phyloP scores from a whole-genome alignment of 2,113 vertebrate species.

The Trinectes maculatus region DNA sequence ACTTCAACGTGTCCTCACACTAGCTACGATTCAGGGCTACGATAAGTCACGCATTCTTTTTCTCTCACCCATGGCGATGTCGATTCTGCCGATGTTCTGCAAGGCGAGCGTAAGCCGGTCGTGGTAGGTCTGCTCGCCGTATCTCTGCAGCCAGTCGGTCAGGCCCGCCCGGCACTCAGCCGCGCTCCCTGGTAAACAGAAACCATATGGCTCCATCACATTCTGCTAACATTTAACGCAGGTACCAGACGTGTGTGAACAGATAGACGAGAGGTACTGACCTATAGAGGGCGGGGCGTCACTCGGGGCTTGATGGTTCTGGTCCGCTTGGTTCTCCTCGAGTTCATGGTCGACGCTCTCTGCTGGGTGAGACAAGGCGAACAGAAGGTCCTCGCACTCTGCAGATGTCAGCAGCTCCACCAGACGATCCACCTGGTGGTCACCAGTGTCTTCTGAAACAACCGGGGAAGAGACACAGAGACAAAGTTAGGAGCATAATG shows the following conservation, averaged over 20 bases:
- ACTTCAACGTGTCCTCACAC: constrained; percentile 1
- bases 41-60: not conserved
- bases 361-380: constrained; percentile 68
- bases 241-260: not conserved
- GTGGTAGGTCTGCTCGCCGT: constrained; percentile 72
- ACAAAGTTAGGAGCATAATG: constrained; percentile 27
- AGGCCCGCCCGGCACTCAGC: constrained; percentile 65
- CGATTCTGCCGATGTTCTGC: constrained; percentile 77
- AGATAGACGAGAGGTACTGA: constrained; percentile 6
- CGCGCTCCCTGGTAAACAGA: constrained; percentile 62
- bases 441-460: constrained; percentile 70
- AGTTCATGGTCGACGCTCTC: constrained; percentile 65
- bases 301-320: constrained; percentile 49
- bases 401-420: constrained; percentile 72
- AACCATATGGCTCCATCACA: constrained; percentile 51
- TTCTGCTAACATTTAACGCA: constrained; percentile 30
- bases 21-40: constrained; percentile 6
- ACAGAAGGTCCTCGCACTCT: constrained; percentile 77
- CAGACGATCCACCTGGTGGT: constrained; percentile 75
- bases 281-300: constrained; percentile 39
- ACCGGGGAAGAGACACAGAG: not conserved
- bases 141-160: constrained; percentile 72
- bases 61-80: constrained; percentile 78
- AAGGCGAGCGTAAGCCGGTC: constrained; percentile 77
- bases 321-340: constrained; percentile 60